Percentiles rank a stretch among this genome's conserved stretches.
Evolutionary conservation across 1,140 invertebrate genomes (phyloP).

Genomic region (Drosophila guanche): DNA sequence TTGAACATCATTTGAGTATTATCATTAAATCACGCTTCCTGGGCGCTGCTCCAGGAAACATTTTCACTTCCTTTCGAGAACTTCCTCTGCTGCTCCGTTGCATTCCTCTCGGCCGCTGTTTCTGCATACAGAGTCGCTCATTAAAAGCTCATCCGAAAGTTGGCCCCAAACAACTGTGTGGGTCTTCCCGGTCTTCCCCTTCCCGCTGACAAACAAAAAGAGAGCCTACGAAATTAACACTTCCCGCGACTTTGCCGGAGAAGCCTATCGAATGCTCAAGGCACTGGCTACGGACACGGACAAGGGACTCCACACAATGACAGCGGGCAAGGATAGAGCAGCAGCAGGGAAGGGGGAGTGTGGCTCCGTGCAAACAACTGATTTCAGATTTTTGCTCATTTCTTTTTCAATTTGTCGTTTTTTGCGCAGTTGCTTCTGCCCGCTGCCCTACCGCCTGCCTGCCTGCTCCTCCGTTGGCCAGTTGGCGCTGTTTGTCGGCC

Average conservation of each 20-base stretch:
- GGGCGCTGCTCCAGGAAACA: background rate
- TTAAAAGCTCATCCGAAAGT: slow-evolving; percentile 66
- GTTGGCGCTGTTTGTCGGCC: slow-evolving; percentile 49
- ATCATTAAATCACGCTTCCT: slow-evolving; percentile 29
- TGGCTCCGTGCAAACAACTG: slow-evolving; percentile 64
- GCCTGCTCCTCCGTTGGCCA: background rate
- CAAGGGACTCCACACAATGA: slow-evolving; percentile 50
- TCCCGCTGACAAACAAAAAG: slow-evolving; percentile 69
- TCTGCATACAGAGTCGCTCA: slow-evolving; percentile 52
- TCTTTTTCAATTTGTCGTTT: slow-evolving; percentile 78
- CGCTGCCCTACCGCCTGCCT: too few relatives aligned
- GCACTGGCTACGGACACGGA: slow-evolving; percentile 43
- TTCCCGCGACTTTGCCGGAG: slow-evolving; percentile 56
- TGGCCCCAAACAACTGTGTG: slow-evolving; percentile 42
- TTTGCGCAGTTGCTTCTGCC: slow-evolving; percentile 60
- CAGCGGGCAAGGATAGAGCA: slow-evolving; percentile 30
- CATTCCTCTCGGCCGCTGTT: slow-evolving; percentile 20
- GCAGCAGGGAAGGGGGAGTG: background rate
- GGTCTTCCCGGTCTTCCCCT: slow-evolving; percentile 11
- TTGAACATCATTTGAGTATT: slow-evolving; percentile 35
- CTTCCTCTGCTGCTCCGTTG: slow-evolving; percentile 32
- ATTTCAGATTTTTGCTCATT: slow-evolving; percentile 73
- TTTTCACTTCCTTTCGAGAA: slow-evolving; percentile 1
- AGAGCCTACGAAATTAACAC: slow-evolving; percentile 76
- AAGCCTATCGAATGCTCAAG: slow-evolving; percentile 69